Base-by-base conservation (phyloP, 1,140 invertebrate species). In the Linepithema humile region DNA sequence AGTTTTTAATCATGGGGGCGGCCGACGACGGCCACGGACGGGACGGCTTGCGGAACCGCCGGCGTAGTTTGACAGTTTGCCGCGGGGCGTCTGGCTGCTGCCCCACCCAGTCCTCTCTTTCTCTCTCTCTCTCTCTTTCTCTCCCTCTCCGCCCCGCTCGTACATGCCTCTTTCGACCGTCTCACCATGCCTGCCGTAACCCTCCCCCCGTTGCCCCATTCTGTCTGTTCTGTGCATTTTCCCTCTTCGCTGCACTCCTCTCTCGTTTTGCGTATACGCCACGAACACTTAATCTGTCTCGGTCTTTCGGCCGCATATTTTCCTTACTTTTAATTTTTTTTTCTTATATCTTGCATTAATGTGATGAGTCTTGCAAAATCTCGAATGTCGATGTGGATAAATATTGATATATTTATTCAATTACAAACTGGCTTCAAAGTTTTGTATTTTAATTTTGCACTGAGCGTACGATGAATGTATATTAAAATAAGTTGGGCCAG, bases 61-160 rank as follows among this genome's bases (percentile, higher is more conserved):
- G 89, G 90, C 89, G 91, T 93, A 93, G 93, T 94, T 93, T 94
- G 93, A 93, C 92, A 93, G 92, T 91, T 93, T 94, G 92, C 92
- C 93, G 92, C 92, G 92, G 92, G 93, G 92, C 91, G 92, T 93
- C 92, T 90, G 57, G 73, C 59, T 48, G 89, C 91, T 92, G 92
- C 92, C 92, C 91, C 92, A 92, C 92, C 92, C 92, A 93, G 70
- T 88, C 86, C 83, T 87, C 82, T 88, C 87, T 88, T 83, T 85
- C 87, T 88, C 75, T 84, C 45, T 85, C 86, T 43, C 60, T 15
- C 82, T 26, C 32, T 74, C 17, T 10, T 65, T 12, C 72, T 72
- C 50, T 40, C 60, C 60, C 35, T 26, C 45, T 7, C n/a, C 29
- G 29, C 48, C 69, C 20, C 17, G 10, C 4, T 26, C 57, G 57